A percentile compares a stretch with the other conserved stretches of the same genome.
These are phyloP conservation scores for Trichopoda pennipes DNA, from an alignment of 2,888 invertebrate genomes.

Conservation along the genomic window DNA sequence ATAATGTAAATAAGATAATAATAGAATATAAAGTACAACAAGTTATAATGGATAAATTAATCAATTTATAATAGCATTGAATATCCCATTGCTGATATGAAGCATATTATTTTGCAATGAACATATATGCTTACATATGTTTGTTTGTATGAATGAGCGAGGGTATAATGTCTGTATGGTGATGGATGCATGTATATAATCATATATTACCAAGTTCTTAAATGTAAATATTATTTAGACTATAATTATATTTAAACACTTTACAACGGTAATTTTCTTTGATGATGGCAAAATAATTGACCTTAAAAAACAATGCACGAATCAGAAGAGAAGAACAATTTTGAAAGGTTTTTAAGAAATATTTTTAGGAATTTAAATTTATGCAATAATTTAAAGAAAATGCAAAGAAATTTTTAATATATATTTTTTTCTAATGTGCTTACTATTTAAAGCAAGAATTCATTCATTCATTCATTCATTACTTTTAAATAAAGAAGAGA, in stretches of 20 bases:
- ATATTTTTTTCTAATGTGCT: no score
- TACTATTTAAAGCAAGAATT: no score
- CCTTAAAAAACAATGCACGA: constrained; percentile 14
- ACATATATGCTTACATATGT: not conserved
- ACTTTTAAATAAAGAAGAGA: no score
- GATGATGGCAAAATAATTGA: constrained; percentile 54
- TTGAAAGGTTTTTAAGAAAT: not conserved
- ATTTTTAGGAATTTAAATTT: not conserved
- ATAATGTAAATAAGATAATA: no score
- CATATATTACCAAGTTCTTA: constrained; percentile 45
- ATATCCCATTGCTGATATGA: no score
- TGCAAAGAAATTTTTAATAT: no score
- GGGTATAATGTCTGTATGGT: not conserved
- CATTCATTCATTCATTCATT: no score
- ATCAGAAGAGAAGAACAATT: not conserved
- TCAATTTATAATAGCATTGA: no score
- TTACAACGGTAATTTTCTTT: constrained; percentile 37
- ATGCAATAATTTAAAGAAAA: no score
- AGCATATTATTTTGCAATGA: no score
- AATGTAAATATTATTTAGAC: constrained; percentile 54
- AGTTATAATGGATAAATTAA: no score
- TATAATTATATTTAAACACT: constrained; percentile 61
- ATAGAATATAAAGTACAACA: no score
- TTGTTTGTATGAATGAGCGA: not conserved
- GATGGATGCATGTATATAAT: constrained; percentile 28